Evolutionary conservation across 1,140 invertebrate species (phyloP).

Genomic region (Streblospio benedicti): DNA sequence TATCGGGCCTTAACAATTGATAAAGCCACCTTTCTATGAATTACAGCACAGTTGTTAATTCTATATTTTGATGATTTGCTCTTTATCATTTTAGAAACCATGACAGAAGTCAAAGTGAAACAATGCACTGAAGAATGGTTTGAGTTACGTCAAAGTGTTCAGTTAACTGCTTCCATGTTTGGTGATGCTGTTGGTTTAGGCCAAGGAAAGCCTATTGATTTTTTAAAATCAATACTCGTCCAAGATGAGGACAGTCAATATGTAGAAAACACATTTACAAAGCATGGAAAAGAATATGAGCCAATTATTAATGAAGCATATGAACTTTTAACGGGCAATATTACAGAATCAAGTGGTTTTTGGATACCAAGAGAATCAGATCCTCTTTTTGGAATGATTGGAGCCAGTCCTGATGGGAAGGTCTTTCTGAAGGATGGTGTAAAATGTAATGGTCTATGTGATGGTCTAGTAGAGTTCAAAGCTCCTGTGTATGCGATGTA

Average conservation of each 20-base stretch:
- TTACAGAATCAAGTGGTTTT: constrained; percentile 23
- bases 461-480: constrained; percentile 36
- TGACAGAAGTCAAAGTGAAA: constrained; percentile 27
- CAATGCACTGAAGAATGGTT: constrained; percentile 29
- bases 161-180: constrained; percentile 29
- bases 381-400: constrained; percentile 21
- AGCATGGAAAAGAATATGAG: constrained; percentile 23
- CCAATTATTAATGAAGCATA: constrained; percentile 25
- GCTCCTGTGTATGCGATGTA: constrained; percentile 28
- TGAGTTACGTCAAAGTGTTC: constrained; percentile 21
- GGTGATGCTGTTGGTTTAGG: constrained; percentile 30
- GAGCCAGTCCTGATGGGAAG: constrained; percentile 32
- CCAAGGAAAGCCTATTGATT: constrained; percentile 27
- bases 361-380: constrained; percentile 22
- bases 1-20: no score
- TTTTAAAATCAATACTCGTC: constrained; percentile 23
- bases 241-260: constrained; percentile 16
- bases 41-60: no score
- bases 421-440: no score
- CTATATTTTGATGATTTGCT: no score
- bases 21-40: no score
- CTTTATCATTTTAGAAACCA: no score
- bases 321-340: constrained; percentile 17
- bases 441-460: no score
- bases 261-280: background rate